phyloP scores from a whole-genome alignment of 1,140 invertebrate genomes.

The Drosophila pectinifera region DNA sequence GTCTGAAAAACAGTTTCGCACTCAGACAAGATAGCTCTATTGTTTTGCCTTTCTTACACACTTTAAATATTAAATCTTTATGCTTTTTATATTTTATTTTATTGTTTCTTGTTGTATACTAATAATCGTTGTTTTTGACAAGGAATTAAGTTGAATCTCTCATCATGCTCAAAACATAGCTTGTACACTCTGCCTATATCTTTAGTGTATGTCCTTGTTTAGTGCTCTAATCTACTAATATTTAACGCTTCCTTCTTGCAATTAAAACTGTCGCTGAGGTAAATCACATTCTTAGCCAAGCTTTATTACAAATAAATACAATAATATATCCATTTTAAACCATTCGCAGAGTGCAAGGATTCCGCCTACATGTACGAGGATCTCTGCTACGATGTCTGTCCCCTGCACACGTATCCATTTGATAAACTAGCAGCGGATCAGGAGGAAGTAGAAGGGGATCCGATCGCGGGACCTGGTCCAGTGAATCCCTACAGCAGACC shows the following conservation, averaged over 20 bases:
- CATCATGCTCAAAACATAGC: conserved; percentile 14
- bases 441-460: conserved; percentile 3
- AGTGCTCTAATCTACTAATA: conserved; percentile 25
- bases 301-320: neutral
- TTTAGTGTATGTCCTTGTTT: neutral
- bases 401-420: conserved; percentile 55
- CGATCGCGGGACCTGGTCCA: neutral
- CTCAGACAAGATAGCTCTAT: neutral
- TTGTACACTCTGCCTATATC: neutral
- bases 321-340: neutral
- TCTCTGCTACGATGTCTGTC: conserved; percentile 70
- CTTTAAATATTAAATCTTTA: neutral
- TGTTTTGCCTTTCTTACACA: neutral
- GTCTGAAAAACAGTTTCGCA: no score
- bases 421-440: conserved; percentile 31
- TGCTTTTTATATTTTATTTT: neutral
- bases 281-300: conserved; percentile 30
- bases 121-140: no score
- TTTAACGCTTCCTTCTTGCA: conserved; percentile 7
- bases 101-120: neutral
- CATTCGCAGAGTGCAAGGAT: conserved; percentile 69
- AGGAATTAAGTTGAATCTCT: neutral
- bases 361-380: conserved; percentile 61
- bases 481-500: conserved; percentile 1
- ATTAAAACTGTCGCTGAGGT: conserved; percentile 44